These are phyloP conservation scores for Bombus pascuorum DNA, from an alignment of 1,140 invertebrate species.

Conservation along the genomic window DNA sequence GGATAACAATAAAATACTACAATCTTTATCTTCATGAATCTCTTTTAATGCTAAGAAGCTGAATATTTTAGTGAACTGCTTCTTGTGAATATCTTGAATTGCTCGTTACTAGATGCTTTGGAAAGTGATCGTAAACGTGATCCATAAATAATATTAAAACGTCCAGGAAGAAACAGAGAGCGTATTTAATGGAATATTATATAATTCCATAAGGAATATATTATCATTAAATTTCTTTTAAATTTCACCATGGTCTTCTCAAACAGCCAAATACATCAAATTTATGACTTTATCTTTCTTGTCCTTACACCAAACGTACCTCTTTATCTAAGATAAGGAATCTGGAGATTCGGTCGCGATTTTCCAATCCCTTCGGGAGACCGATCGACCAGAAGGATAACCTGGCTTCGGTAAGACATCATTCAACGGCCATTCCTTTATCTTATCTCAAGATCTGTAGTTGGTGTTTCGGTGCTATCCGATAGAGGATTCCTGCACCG, in stretches of 20 bases:
- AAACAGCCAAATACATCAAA: neutral
- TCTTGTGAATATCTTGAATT: too few relatives aligned
- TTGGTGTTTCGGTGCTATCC: constrained; percentile 41
- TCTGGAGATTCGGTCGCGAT: constrained; percentile 9
- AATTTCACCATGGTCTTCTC: neutral
- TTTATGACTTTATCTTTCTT: neutral
- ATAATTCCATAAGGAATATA: neutral
- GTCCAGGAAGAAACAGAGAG: too few relatives aligned
- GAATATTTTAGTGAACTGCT: too few relatives aligned
- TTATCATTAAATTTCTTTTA: neutral
- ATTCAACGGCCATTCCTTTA: constrained; percentile 40
- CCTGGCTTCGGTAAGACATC: constrained; percentile 14
- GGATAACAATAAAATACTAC: too few relatives aligned
- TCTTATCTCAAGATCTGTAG: constrained; percentile 60
- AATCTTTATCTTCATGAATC: too few relatives aligned
- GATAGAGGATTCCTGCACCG: constrained; percentile 35
- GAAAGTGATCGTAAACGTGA: too few relatives aligned
- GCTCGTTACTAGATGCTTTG: too few relatives aligned
- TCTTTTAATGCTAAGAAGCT: too few relatives aligned
- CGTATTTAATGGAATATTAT: neutral
- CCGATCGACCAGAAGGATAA: constrained; percentile 13
- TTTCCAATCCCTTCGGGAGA: constrained; percentile 25
- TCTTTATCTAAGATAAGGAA: neutral
- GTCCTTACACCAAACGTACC: neutral
- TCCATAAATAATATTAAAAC: too few relatives aligned